Evolutionary conservation across 2,113 vertebrate species (phyloP).

Genomic region (Pteruthius melanotis): DNA sequence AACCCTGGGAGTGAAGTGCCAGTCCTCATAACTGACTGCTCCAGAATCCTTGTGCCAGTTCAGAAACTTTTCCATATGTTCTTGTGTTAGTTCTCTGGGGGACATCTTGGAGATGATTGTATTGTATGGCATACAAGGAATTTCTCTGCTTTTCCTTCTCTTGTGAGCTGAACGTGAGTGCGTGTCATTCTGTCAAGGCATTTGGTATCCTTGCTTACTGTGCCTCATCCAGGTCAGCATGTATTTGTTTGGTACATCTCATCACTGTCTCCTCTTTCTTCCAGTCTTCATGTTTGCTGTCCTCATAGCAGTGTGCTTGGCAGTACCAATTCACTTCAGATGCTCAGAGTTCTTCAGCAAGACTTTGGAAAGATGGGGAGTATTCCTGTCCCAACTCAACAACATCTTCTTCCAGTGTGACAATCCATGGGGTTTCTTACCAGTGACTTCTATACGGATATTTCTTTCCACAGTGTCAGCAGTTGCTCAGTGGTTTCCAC

Average conservation of each 20-base stretch:
- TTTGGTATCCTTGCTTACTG: neutral
- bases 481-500: neutral
- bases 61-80: neutral
- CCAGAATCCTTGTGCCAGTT: neutral
- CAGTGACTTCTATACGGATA: neutral
- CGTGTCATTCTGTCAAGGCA: accelerated
- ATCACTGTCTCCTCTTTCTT: neutral
- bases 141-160: neutral
- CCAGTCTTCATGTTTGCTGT: neutral
- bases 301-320: neutral
- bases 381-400: neutral
- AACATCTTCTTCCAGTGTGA: neutral
- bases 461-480: neutral
- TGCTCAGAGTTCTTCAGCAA: neutral
- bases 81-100: neutral
- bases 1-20: neutral
- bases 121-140: neutral
- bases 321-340: neutral
- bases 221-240: neutral
- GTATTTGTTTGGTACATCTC: neutral
- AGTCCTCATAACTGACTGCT: neutral
- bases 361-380: neutral
- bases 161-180: neutral
- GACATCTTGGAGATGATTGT: neutral
- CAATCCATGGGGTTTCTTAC: neutral